These are phyloP conservation scores for Halocynthia aurantium DNA, from an alignment of 23 tunicate genomes.

Conservation along the genomic window DNA sequence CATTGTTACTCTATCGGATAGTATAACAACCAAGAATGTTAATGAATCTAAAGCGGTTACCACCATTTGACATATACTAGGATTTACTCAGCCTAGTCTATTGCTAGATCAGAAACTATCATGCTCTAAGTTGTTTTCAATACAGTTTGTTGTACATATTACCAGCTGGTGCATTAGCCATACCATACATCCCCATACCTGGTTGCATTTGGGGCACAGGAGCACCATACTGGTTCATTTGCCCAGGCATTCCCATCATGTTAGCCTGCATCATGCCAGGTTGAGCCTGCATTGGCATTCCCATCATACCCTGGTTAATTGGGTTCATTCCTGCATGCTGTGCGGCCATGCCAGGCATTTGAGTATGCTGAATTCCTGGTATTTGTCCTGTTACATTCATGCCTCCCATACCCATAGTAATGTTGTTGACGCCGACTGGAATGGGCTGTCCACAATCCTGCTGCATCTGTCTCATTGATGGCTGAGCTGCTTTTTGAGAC, in stretches of 20 bases:
- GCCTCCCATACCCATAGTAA: conserved; percentile 10
- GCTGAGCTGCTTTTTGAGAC: conserved; percentile 29
- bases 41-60: too few relatives aligned
- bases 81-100: neutral
- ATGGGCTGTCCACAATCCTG: conserved; percentile 15
- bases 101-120: neutral
- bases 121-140: neutral
- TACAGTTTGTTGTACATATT: conserved; percentile 5
- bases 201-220: neutral
- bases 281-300: neutral
- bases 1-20: too few relatives aligned
- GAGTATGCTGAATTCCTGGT: conserved; percentile 1
- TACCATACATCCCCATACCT: conserved; percentile 2
- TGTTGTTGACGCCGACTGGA: neutral
- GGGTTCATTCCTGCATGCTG: neutral
- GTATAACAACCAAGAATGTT: too few relatives aligned
- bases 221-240: conserved; percentile 7
- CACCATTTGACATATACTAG: neutral
- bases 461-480: conserved; percentile 85
- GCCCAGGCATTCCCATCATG: neutral
- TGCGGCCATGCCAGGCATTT: conserved; percentile 9
- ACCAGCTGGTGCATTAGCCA: neutral
- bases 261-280: neutral
- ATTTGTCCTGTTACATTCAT: conserved; percentile 5
- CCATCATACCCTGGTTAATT: neutral